Base-by-base conservation (phyloP, 1,140 invertebrate genomes). In the Conopomorpha cramerella region DNA sequence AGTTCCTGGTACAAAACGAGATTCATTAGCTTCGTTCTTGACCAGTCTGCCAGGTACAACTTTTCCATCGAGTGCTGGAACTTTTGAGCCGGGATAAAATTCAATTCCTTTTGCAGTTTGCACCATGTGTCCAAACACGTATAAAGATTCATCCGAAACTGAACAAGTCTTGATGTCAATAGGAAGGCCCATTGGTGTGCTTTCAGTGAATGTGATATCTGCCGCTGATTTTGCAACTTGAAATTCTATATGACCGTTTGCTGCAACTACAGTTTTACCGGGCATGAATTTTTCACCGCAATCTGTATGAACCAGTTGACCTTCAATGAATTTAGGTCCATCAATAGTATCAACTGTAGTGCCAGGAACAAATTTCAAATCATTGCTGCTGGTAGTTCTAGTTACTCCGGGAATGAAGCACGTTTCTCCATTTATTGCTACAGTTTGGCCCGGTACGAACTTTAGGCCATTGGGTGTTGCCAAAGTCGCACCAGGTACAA, bases 1-100 rank as follows among this genome's bases (percentile, higher is more conserved):
- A 47, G 84, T 82, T 34, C 87, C 87, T 6, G 86, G 86, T 3
- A 88, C 82, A 57, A 89, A 89, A 29, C 83, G 79, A 15, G 85
- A 81, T 34, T 82, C 81, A 34, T 83, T 82, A 12, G 72, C 72
- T 32, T 80, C 81, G 39, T 81, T 81, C 49, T 83, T 81, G 1
- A 86, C 79, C 14, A 87, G 60, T 44, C 85, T 79, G 17, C 87
- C 87, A 1, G 86, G 84, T 14, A 89, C 82, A 17, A 87, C 81
- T 55, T 86, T 84, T 0, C 83, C 84, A 29, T 73, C 70, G 33
- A 70, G 48, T 36, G 59, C 63, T 3, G 74, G 74, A 34, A 59
- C 44, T 39, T 46, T 63, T 15, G 62, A 63, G n/a, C 84, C 85
- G 1, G 86, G 86, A 41, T 85, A 83, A 55, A 90, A 90, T 58